Evolutionary conservation across 2,797 vertebrate genomes (phyloP), one percentile per base, ranked within the genome.

Genomic region (Margarornis squamiger): DNA sequence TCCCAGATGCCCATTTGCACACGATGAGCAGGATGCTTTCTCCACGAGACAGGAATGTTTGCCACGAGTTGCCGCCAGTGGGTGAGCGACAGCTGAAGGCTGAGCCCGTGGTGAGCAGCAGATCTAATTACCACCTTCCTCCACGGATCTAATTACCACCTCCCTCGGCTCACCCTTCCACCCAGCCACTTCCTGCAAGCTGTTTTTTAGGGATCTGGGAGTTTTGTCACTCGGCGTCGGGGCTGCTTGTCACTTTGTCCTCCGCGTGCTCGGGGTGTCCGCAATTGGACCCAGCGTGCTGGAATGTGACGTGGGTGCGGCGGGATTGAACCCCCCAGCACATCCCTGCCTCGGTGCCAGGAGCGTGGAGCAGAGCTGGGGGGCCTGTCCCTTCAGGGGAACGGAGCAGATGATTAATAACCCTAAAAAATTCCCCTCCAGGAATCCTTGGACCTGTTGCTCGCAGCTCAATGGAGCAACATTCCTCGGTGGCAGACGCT

Each of bases 261-360:
- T 32, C 26, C 48, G 0, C 5, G 62, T 18, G 58, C 76, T 63
- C 7, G 0, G 7, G 20, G 34, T 21, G 18, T 21, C 73, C 17
- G 36, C 58, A 30, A 12, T 2, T 0, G 10, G 46, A 43, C 6
- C 32, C 38, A 0, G 1, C 1, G 2, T 46, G 26, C 24, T 65
- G 84, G 79, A 29, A 32, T 65, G 32, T 7, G 22, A 17, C 1
- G 2, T 3, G n/a, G 10, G 6, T 65, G 12, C 12, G 5, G 52
- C 9, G 81, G 88, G 86, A 41, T 84, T 65, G 8, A 54, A 45
- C 49, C 29, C 58, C 10, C 19, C 65, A 57, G 67, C 29, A 3
- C 27, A 3, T 45, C 81, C 59, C 38, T 29, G 27, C 5, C 3
- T 1, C 48, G 11, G n/a, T 54, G 27, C 29, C 10, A 7, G 8